Evolutionary conservation across 2,888 invertebrate genomes (phyloP).

Genomic region (Cheilosia urbana): DNA sequence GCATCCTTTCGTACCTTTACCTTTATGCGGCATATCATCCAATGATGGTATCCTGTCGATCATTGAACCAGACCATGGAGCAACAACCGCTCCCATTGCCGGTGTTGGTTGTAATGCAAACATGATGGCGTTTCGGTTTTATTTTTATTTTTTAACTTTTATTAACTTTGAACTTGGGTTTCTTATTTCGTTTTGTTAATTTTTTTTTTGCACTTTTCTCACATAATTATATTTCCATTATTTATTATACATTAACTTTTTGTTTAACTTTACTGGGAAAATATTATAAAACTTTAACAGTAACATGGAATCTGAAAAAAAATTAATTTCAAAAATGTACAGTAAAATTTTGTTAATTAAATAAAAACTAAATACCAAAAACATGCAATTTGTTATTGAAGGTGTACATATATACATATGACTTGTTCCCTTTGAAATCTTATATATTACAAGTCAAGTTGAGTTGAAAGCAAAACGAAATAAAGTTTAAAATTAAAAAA

Average conservation of each 20-base stretch:
- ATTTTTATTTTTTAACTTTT: neutral
- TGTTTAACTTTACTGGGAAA: constrained; percentile 9
- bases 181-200: neutral
- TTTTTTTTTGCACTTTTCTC: constrained; percentile 16
- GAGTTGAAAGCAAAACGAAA: neutral
- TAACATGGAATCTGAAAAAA: constrained; percentile 10
- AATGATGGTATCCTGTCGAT: constrained; percentile 88
- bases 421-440: constrained; percentile 56
- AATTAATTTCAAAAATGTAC: neutral
- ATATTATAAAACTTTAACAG: neutral
- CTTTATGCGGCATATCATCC: constrained; percentile 94
- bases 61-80: constrained; percentile 92
- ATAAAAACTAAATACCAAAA: neutral
- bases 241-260: constrained; percentile 4
- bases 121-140: constrained; percentile 76
- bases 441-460: constrained; percentile 57
- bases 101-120: constrained; percentile 91
- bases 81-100: constrained; percentile 91
- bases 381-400: constrained; percentile 9
- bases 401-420: neutral
- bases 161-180: constrained; percentile 1
- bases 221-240: constrained; percentile 14
- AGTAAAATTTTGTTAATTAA: neutral
- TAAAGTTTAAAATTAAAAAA: neutral
- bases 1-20: constrained; percentile 84